A percentile compares a stretch with the other conserved stretches of the same genome.
These are phyloP conservation scores for Spheniscus mendiculus DNA, from an alignment of 2,113 vertebrate species.

Conservation along the genomic window DNA sequence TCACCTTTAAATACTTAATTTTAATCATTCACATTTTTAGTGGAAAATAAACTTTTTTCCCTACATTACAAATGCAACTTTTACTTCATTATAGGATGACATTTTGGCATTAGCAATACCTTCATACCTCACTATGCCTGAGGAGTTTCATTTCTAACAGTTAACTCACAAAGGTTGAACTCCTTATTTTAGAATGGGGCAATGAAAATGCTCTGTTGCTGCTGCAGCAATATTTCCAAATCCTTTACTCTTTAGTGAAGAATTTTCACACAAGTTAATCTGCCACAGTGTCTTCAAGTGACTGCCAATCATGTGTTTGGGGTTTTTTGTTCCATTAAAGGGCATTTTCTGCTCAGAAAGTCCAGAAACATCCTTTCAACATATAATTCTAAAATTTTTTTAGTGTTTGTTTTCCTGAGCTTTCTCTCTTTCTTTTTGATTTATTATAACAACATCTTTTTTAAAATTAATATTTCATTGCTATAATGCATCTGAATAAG, in stretches of 20 bases:
- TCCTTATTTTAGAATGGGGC: background rate
- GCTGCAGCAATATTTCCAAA: background rate
- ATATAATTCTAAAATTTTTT: background rate
- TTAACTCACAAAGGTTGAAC: background rate
- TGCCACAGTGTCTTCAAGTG: background rate
- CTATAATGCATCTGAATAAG: background rate
- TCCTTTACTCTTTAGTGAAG: background rate
- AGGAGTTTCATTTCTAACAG: background rate
- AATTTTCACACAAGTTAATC: background rate
- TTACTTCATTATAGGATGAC: background rate
- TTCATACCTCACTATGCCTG: background rate
- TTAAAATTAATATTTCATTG: fast-evolving
- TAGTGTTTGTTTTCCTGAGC: background rate
- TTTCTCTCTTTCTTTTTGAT: background rate
- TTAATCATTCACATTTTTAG: background rate
- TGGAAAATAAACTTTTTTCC: background rate
- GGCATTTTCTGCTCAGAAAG: background rate
- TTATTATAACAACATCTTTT: fast-evolving
- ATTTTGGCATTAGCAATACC: background rate
- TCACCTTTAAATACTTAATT: background rate
- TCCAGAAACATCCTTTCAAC: background rate
- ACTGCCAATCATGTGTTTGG: background rate
- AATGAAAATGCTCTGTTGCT: background rate
- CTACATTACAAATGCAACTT: background rate
- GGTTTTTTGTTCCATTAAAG: background rate